Evolutionary conservation across 2,113 vertebrate species (phyloP).

Genomic region (Bettongia penicillata): DNA sequence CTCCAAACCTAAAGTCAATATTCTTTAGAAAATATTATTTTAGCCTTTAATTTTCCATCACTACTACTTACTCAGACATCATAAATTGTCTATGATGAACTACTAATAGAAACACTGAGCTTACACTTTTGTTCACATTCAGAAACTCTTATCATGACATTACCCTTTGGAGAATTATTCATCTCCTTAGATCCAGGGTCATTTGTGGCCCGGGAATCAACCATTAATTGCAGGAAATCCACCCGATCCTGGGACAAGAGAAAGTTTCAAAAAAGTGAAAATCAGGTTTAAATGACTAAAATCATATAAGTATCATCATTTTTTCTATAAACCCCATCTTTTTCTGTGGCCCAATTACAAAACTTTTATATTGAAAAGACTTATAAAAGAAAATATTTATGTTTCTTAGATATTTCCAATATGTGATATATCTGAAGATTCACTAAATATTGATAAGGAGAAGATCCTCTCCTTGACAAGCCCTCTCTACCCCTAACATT

Average conservation of each 20-base stretch:
- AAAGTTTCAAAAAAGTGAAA: neutral
- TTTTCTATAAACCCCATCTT: neutral
- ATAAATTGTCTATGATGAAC: neutral
- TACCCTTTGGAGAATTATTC: slow-evolving; percentile 38
- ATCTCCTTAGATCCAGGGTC: slow-evolving; percentile 53
- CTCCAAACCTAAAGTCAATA: neutral
- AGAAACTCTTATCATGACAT: neutral
- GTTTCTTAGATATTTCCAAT: neutral
- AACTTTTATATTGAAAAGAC: neutral
- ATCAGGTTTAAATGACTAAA: neutral
- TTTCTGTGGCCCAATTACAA: neutral
- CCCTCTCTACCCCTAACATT: neutral
- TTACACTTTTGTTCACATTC: neutral
- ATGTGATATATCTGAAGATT: too few species aligned
- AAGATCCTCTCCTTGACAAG: neutral
- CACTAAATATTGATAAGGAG: neutral
- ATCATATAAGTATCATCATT: neutral
- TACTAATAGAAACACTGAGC: neutral
- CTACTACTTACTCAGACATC: neutral
- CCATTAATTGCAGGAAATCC: slow-evolving; percentile 90
- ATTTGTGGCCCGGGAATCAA: slow-evolving; percentile 82
- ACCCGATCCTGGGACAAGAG: slow-evolving; percentile 79
- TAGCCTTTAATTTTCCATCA: neutral
- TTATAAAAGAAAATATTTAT: neutral
- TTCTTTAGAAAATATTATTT: neutral